phyloP scores from a whole-genome alignment of 2,888 invertebrate genomes.

The Xestoiulus laeticollis region DNA sequence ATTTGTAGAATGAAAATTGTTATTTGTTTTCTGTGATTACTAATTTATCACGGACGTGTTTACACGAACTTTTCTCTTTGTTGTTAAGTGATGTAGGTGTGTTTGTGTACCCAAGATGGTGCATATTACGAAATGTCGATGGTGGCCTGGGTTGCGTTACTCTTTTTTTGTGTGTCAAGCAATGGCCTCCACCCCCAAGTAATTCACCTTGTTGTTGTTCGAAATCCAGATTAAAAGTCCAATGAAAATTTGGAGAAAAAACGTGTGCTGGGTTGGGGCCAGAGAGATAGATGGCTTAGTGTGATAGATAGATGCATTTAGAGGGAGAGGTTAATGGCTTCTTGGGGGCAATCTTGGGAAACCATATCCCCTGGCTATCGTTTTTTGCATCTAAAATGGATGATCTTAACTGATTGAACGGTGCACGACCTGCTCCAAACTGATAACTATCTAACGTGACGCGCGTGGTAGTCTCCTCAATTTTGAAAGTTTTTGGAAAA shows the following conservation, averaged over 20 bases:
- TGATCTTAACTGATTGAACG: constrained; percentile 36
- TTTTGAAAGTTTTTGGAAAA: not conserved
- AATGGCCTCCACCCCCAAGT: not conserved
- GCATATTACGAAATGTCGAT: not conserved
- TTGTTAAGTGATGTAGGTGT: constrained; percentile 27
- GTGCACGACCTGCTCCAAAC: constrained; percentile 6
- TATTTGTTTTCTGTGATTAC: constrained; percentile 24
- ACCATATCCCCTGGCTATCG: constrained; percentile 8
- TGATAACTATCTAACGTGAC: constrained; percentile 13
- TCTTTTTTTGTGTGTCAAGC: constrained; percentile 35
- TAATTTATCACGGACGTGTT: constrained; percentile 19
- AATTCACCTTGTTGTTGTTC: constrained; percentile 1
- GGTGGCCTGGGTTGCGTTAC: constrained; percentile 10
- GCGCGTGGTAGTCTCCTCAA: not conserved
- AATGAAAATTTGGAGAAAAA: not conserved
- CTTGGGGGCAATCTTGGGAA: constrained; percentile 2
- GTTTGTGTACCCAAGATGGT: not conserved
- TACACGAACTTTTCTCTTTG: not conserved
- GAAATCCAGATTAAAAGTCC: constrained; percentile 14
- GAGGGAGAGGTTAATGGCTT: constrained; percentile 12
- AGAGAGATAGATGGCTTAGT: not conserved
- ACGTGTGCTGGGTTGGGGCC: not conserved
- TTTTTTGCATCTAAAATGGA: constrained; percentile 30
- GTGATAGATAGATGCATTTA: constrained; percentile 21
- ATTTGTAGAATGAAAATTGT: constrained; percentile 23